Percentiles rank a stretch among this genome's conserved stretches.
Conservation (phyloP, 2,797 vertebrate species). For the Cetoscarus ocellatus region DNA sequence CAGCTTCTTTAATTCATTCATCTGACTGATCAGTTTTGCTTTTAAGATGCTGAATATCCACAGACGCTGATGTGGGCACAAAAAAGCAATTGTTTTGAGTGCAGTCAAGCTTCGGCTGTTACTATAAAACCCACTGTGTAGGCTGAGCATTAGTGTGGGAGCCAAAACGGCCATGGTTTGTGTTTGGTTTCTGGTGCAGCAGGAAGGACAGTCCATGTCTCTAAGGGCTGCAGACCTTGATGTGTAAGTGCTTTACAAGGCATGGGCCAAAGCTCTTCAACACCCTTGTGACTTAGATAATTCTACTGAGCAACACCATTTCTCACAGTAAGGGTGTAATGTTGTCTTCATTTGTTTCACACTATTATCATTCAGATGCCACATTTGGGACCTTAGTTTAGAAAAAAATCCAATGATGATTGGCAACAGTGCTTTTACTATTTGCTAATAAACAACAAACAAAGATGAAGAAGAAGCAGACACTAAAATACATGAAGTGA, state of each 20-base stretch:
- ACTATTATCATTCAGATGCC: too few relatives aligned
- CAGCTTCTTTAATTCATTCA: slow-evolving; percentile 6
- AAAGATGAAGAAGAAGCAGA: background rate
- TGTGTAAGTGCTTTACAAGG: slow-evolving; percentile 22
- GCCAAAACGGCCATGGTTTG: slow-evolving; percentile 16
- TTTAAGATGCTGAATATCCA: slow-evolving; percentile 5
- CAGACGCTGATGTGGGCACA: slow-evolving; percentile 16
- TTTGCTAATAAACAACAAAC: background rate
- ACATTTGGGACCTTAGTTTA: too few relatives aligned
- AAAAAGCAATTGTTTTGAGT: slow-evolving; percentile 43
- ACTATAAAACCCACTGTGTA: slow-evolving; percentile 5
- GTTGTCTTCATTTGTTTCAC: too few relatives aligned
- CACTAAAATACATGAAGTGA: too few relatives aligned
- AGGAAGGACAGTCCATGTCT: slow-evolving; percentile 7
- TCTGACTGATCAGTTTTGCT: background rate
- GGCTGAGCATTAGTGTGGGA: slow-evolving; percentile 3
- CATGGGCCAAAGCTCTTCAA: slow-evolving; percentile 32
- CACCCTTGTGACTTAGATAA: slow-evolving; percentile 26
- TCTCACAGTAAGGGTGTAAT: too few relatives aligned
- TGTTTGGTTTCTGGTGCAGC: slow-evolving; percentile 1
- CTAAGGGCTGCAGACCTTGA: slow-evolving; percentile 16
- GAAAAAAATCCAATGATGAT: too few relatives aligned
- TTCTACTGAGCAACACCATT: background rate
- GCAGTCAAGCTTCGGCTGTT: slow-evolving; percentile 46
- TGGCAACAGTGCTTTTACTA: too few relatives aligned